These are phyloP conservation scores for Anguilla marmorata DNA, from an alignment of 2,797 vertebrate species.

Conservation along the genomic window DNA sequence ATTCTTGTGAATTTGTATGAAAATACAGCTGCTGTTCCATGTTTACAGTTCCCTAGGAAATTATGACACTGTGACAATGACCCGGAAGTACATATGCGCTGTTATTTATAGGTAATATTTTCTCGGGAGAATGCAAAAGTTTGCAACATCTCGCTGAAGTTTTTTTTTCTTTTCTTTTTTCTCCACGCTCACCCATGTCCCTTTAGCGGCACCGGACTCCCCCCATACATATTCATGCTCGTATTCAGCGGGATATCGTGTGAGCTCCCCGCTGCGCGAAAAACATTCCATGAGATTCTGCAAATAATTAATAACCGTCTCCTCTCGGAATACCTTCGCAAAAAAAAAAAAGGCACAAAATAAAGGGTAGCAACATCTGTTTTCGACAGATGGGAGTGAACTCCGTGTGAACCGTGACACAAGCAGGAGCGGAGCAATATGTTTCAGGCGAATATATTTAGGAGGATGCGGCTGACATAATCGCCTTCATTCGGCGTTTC, in stretches of 20 bases:
- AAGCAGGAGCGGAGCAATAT: background rate
- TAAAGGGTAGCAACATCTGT: background rate
- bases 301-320: background rate
- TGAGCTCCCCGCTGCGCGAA: background rate
- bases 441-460: background rate
- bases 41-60: too few relatives aligned
- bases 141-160: too few relatives aligned
- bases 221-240: background rate
- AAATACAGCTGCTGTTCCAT: too few relatives aligned
- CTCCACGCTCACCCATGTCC: too few relatives aligned
- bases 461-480: background rate
- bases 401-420: background rate
- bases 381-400: slow-evolving; percentile 12
- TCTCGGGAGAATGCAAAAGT: too few relatives aligned
- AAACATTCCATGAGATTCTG: background rate
- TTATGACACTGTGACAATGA: too few relatives aligned
- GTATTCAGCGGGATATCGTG: background rate
- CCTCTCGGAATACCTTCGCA: background rate
- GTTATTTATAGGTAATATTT: too few relatives aligned
- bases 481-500: slow-evolving; percentile 11
- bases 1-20: too few relatives aligned
- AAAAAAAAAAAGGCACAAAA: background rate
- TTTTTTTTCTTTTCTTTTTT: too few relatives aligned
- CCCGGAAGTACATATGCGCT: too few relatives aligned
- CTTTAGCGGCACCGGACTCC: too few relatives aligned